Conservation (phyloP, 2,113 vertebrate species). For the Nipponia nippon region DNA sequence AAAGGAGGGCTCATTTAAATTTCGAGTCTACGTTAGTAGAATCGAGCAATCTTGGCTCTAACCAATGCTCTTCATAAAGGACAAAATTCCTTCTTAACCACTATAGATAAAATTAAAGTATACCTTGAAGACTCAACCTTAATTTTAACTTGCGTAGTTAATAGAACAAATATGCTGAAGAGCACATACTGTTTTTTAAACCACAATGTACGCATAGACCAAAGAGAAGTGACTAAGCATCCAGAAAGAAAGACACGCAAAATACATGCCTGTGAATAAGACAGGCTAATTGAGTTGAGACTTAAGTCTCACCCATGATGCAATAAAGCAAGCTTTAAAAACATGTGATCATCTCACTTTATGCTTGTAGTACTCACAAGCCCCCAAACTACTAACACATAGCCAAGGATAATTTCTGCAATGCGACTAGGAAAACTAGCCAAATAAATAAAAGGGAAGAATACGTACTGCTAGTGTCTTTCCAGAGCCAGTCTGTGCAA, state of each 20-base stretch:
- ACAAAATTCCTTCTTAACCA: not conserved
- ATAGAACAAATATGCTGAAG: not conserved
- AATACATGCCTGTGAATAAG: not conserved
- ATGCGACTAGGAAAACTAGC: not conserved
- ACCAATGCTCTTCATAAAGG: not conserved
- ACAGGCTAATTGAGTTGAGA: not conserved
- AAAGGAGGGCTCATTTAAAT: not conserved
- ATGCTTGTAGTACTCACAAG: not conserved
- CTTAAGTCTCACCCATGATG: not conserved
- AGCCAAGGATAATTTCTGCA: not conserved
- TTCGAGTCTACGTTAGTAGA: not conserved
- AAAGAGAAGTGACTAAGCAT: not conserved
- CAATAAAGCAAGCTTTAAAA: not conserved
- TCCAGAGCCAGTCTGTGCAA: constrained; percentile 96
- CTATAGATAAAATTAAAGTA: not conserved
- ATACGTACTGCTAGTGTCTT: constrained; percentile 91
- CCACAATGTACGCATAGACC: not conserved
- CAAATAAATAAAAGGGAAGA: not conserved
- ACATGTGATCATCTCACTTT: not conserved
- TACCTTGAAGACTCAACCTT: not conserved
- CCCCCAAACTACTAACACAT: not conserved
- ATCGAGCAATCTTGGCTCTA: not conserved
- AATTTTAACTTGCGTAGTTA: not conserved
- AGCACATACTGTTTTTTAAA: not conserved
- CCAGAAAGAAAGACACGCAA: not conserved